Conservation (phyloP, 2,113 vertebrate genomes). For the Xiphophorus couchianus region DNA sequence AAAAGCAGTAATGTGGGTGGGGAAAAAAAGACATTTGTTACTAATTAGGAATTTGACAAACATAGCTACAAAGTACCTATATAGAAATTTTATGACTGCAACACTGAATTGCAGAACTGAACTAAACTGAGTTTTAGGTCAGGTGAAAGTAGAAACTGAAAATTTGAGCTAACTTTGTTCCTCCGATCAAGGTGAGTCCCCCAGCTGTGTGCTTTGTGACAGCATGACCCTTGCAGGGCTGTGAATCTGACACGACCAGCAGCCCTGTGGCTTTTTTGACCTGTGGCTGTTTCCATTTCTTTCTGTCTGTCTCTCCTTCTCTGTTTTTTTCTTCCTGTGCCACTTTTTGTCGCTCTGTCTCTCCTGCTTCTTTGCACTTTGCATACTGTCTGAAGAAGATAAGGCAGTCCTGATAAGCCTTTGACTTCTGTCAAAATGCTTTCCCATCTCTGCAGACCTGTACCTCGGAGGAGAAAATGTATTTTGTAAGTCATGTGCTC, state of each 20-base stretch:
- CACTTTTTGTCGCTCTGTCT: conserved; percentile 16
- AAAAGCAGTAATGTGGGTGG: neutral
- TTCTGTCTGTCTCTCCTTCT: conserved; percentile 18
- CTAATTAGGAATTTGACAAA: neutral
- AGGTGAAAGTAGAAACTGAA: conserved; percentile 33
- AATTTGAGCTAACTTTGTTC: conserved; percentile 37
- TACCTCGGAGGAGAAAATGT: conserved; percentile 71
- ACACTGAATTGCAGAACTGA: neutral
- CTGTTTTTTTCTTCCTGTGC: conserved; percentile 2
- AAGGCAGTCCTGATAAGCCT: conserved; percentile 75
- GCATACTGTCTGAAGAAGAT: conserved; percentile 77
- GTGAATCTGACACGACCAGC: conserved; percentile 55
- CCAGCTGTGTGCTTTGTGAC: conserved; percentile 64
- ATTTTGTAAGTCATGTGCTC: conserved; percentile 70
- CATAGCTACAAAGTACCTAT: neutral
- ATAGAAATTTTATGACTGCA: neutral
- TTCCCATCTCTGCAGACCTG: conserved; percentile 63
- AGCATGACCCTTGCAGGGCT: conserved; percentile 48
- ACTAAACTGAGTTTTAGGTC: conserved; percentile 35
- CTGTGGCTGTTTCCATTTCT: conserved; percentile 51
- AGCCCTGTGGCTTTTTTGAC: conserved; percentile 63
- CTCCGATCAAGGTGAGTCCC: conserved; percentile 61
- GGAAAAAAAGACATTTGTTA: neutral
- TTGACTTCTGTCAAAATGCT: conserved; percentile 63
- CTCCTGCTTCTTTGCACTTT: conserved; percentile 55